phyloP scores from a whole-genome alignment of 2,113 vertebrate species.

The Athene cunicularia region DNA sequence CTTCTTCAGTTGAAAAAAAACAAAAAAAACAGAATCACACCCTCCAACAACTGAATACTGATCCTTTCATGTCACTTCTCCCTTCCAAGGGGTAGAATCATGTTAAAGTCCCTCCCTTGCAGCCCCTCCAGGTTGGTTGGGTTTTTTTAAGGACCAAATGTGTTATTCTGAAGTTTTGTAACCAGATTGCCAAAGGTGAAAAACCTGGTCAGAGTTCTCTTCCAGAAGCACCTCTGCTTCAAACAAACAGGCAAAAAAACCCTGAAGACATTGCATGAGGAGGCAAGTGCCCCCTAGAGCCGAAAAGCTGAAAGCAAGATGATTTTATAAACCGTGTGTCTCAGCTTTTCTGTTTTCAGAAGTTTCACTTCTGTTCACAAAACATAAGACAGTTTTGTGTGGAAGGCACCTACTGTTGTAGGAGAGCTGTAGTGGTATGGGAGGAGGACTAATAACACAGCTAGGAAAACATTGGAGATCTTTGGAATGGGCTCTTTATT shows the following conservation, averaged over 20 bases:
- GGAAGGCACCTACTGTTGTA: not conserved
- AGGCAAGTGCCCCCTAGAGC: not conserved
- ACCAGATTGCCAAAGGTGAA: not conserved
- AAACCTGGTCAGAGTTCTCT: not conserved
- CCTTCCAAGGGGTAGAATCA: not conserved
- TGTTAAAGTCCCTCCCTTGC: not conserved
- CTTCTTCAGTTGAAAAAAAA: constrained; percentile 55
- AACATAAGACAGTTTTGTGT: not conserved
- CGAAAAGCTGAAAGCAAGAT: not conserved
- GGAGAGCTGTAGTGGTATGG: not conserved
- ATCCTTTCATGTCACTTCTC: not conserved
- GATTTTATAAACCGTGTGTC: not conserved
- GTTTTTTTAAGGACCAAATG: not conserved
- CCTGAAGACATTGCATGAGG: not conserved
- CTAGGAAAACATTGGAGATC: not conserved
- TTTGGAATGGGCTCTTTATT: not conserved
- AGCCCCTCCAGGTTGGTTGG: not conserved
- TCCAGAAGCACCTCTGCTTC: not conserved
- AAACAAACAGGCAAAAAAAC: not conserved
- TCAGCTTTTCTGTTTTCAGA: not conserved
- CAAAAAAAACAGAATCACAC: not conserved
- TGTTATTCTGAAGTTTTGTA: not conserved
- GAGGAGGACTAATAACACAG: not conserved
- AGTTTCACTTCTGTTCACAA: not conserved
- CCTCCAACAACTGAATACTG: constrained; percentile 15